Conservation (phyloP, 2,797 vertebrate genomes). For the Crenuchus spilurus region DNA sequence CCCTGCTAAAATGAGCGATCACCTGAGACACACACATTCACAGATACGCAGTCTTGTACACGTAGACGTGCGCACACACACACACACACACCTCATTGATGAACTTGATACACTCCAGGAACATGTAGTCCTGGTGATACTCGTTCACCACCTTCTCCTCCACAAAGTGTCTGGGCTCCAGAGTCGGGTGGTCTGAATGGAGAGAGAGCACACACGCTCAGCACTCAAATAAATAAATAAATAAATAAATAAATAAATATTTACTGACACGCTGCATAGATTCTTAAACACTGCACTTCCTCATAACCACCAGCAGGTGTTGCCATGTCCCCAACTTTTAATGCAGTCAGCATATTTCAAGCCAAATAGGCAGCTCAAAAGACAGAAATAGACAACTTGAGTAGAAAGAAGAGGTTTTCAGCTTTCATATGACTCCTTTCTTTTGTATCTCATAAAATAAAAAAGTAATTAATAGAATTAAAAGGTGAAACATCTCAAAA, state of each 20-base stretch:
- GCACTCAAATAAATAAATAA: not conserved
- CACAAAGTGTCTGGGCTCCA: constrained; percentile 93
- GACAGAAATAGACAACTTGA: too few relatives aligned
- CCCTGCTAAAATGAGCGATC: not conserved
- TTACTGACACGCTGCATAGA: too few relatives aligned
- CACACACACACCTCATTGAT: constrained; percentile 91
- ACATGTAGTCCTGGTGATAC: constrained; percentile 93
- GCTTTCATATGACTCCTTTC: too few relatives aligned
- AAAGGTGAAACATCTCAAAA: too few relatives aligned
- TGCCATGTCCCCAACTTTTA: not conserved
- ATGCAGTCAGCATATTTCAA: not conserved
- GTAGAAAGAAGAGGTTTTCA: too few relatives aligned
- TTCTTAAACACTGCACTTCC: constrained; percentile 9
- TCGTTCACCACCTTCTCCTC: constrained; percentile 93
- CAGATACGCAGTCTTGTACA: too few relatives aligned
- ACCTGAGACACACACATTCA: not conserved
- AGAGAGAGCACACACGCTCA: too few relatives aligned
- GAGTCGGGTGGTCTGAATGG: constrained; percentile 83
- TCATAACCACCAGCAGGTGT: constrained; percentile 49
- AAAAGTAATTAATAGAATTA: too few relatives aligned
- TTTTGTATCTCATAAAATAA: too few relatives aligned
- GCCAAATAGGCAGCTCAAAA: not conserved
- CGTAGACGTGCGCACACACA: too few relatives aligned
- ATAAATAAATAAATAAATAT: not conserved
- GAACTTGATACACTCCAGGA: constrained; percentile 94